Base-by-base conservation (phyloP, 2,888 invertebrate genomes). In the Priocnemis perturbator region DNA sequence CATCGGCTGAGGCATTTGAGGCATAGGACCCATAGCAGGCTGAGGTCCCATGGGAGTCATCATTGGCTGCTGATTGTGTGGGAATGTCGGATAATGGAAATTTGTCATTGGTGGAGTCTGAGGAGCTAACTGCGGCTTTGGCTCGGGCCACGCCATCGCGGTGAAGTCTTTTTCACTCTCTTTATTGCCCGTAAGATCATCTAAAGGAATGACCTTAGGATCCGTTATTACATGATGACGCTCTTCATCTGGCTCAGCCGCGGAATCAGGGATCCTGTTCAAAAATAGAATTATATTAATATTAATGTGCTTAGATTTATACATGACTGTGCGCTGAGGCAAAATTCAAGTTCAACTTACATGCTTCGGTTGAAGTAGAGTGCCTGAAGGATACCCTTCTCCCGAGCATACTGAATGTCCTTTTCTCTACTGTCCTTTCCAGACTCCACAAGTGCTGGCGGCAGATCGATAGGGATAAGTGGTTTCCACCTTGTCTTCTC, bases 241-340 rank as follows among this genome's bases (percentile, higher is more conserved):
- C 89, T 97, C 97, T 64, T 93, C 91, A 81, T 98, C 97, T 0
- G 98, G 96, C 90, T 98, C 98, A 21, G 93, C 91, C 0, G 97
- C 92, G 26, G 95, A 93, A 85, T 97, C 97, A 0, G 98, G 97
- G 74, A 97, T 94, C 90, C 92, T 92, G 67, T 11, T 75, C 19
- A 58, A 57, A 47, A 61, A 65, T 19, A 53, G 65, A 48, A 55
- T 14, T n/a, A 47, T 63, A 47, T 63, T 57, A 3, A 20, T 26
- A 19, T 30, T 48, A 55, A 53, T 53, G 19, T 19, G 14, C 52
- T 30, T 17, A 17, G 20, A 23, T 53, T 20, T 20, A 9, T n/a
- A n/a, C 4, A 21, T 21, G 5, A 26, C 26, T 5, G 3, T 3
- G 26, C 26, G 26, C n/a, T n/a, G 26, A 26, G 7, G n/a, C 20